Base-by-base conservation (phyloP, 2,888 invertebrate species). In the Dastarcus helophoroides region DNA sequence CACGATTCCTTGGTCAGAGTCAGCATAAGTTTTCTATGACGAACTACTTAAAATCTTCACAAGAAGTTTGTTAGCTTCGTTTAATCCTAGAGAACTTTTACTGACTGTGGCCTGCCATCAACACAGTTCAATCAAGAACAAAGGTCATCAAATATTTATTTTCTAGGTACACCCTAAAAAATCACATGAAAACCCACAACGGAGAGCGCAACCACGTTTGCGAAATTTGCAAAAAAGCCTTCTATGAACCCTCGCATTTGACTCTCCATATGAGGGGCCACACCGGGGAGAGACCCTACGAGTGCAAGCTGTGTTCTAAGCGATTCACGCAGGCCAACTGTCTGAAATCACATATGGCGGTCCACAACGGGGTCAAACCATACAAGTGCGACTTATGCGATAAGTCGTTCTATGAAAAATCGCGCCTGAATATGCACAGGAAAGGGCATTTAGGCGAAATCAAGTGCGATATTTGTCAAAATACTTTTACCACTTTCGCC, bases 331-430 rank as follows among this genome's bases (percentile, higher is more conserved):
- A 27, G 15, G n/a, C 15, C 3, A n/a, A 14, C 6, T 8, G n/a
- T n/a, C 15, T 31, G 14, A 31, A 31, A 10, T 24, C n/a, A 8
- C 31, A 31, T 16, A 31, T 14, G 25, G 9, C 12, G 8, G 14
- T 31, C 4, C 31, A 31, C 25, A 15, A 9, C 3, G 31, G 14
- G 15, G 25, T 14, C 3, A 31, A 26, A 31, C n/a, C 31, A 8
- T 26, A 15, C 19, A 25, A 26, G 12, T 31, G 31, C 19, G 31
- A 31, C 11, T 14, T 31, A 14, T 31, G 31, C 19, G 25, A 26
- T 9, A 31, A 31, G 23, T 9, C 15, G n/a, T 31, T 31, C 11
- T 8, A 14, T 9, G 16, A 14, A n/a, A 15, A n/a, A n/a, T 2
- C 3, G 1, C 8, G 16, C n/a, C 15, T 27, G n/a, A 16, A 5